Evolutionary conservation across 2,797 vertebrate species (phyloP).

Genomic region (Enteromius treurensis): DNA sequence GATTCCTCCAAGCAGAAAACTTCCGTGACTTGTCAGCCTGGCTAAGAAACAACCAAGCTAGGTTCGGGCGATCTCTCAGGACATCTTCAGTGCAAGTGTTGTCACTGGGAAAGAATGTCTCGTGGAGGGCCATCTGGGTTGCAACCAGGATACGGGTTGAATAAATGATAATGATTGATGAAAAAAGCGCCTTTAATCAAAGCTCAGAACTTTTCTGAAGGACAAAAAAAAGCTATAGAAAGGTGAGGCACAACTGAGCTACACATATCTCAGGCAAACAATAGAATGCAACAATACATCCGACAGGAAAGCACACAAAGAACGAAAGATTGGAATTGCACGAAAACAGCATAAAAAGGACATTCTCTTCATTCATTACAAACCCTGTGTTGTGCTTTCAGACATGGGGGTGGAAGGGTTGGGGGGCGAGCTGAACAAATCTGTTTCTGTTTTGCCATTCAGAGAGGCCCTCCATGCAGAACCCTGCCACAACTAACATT

Average conservation of each 20-base stretch:
- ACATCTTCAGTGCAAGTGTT: slow-evolving; percentile 43
- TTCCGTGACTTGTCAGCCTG: slow-evolving; percentile 54
- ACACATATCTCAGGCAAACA: not conserved
- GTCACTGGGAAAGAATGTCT: slow-evolving; percentile 63
- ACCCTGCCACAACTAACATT: slow-evolving; percentile 59
- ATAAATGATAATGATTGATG: not conserved
- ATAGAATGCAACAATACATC: slow-evolving; percentile 18
- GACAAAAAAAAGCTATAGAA: slow-evolving; percentile 33
- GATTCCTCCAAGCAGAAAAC: slow-evolving; percentile 61
- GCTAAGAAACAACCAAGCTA: slow-evolving; percentile 36
- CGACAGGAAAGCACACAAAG: slow-evolving; percentile 25
- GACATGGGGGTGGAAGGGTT: slow-evolving; percentile 64
- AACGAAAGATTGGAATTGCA: slow-evolving; percentile 18
- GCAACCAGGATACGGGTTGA: slow-evolving; percentile 55
- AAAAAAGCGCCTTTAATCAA: slow-evolving; percentile 59
- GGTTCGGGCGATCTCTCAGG: slow-evolving; percentile 22
- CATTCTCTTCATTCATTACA: slow-evolving; percentile 63
- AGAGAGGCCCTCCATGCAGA: slow-evolving; percentile 72
- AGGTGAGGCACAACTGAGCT: not conserved
- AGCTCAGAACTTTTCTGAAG: not conserved
- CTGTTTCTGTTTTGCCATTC: slow-evolving; percentile 74
- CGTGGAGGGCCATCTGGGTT: slow-evolving; percentile 58
- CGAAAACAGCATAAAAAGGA: slow-evolving; percentile 62
- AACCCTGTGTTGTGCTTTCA: slow-evolving; percentile 55
- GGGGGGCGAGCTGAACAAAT: slow-evolving; percentile 72